Evolutionary conservation across 2,888 invertebrate genomes (phyloP), one percentile per base, ranked within the genome.

Genomic region (Venusia cambrica): DNA sequence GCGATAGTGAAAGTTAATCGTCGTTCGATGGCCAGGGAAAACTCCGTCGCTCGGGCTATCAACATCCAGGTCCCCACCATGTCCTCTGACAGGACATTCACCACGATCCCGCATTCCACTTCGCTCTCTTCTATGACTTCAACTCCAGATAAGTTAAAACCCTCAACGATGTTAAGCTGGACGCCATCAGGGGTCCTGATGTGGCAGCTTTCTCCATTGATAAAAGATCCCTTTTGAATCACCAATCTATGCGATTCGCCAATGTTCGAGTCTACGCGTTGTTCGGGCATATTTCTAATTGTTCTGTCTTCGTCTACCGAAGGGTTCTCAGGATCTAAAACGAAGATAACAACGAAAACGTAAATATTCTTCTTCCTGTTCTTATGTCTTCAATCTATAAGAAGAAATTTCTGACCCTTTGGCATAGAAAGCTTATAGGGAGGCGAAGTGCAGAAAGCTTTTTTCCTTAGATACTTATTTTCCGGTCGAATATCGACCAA

Each of bases 61-160:
- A 83, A 55, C n/a, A 52, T 60, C 80, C 81, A 83, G 12, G 65
- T 51, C 3, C 83, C 83, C 2, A 73, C 36, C 27, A 54, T 40
- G 3, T 67, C 57, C 33, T 67, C 63, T 0, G 62, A 50, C 10
- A 39, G 10, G 1, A 78, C 57, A 5, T 41, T 48, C 0, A 83
- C 25, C 1, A 24, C 35, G 1, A 80, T 47, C 1, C 72, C 73
- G 34, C 83, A 81, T 10, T 62, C 60, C 9, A 64, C 45, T 1
- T 42, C 33, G 5, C 11, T 5, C 12, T 47, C 55, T 15, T 53
- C 18, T 3, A 73, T 28, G 5, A 59, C 46, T 47, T 67, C 50
- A 1, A 78, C 44, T 13, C 66, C 66, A 2, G 58, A 17, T 1
- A 68, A 12, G 10, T 60, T 44, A 22, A 69, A 58, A 2, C 63